A percentile compares a stretch with the other conserved stretches of the same genome.
phyloP scores from a whole-genome alignment of 2,797 vertebrate species.

The Pantherophis vulpinus region DNA sequence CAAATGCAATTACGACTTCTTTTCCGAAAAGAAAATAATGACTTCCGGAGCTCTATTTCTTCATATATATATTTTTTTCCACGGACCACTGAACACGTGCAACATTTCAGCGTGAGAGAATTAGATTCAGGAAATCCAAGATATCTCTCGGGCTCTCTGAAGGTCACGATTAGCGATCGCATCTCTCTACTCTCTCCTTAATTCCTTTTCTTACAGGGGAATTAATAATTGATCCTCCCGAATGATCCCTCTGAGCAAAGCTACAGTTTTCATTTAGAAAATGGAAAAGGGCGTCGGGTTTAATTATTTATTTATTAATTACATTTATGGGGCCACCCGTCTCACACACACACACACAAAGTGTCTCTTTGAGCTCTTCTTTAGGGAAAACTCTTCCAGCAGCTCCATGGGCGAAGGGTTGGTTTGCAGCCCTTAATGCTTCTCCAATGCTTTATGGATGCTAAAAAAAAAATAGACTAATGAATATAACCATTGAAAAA shows the following conservation, averaged over 20 bases:
- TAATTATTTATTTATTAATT: neutral
- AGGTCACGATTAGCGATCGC: slow-evolving; percentile 36
- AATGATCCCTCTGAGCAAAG: neutral
- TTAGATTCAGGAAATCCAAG: rapidly evolving
- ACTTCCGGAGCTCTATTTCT: neutral
- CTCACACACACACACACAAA: neutral
- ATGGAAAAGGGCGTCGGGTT: neutral
- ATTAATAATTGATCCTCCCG: neutral
- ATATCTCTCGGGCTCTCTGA: slow-evolving; percentile 18
- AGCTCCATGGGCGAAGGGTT: slow-evolving; percentile 39
- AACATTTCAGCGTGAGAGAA: neutral
- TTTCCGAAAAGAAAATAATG: neutral
- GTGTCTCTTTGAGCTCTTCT: neutral
- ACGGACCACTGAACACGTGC: neutral
- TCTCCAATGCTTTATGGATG: slow-evolving; percentile 37
- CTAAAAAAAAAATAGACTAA: neutral
- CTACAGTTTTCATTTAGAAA: slow-evolving; percentile 9
- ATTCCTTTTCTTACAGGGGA: neutral
- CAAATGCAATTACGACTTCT: neutral
- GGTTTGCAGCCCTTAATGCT: slow-evolving; percentile 53
- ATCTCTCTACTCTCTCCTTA: neutral
- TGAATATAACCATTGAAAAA: neutral
- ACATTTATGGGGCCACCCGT: neutral
- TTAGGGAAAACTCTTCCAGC: slow-evolving; percentile 27
- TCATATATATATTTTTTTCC: neutral